phyloP scores from a whole-genome alignment of 2,888 invertebrate species.

The Dioctria rufipes region DNA sequence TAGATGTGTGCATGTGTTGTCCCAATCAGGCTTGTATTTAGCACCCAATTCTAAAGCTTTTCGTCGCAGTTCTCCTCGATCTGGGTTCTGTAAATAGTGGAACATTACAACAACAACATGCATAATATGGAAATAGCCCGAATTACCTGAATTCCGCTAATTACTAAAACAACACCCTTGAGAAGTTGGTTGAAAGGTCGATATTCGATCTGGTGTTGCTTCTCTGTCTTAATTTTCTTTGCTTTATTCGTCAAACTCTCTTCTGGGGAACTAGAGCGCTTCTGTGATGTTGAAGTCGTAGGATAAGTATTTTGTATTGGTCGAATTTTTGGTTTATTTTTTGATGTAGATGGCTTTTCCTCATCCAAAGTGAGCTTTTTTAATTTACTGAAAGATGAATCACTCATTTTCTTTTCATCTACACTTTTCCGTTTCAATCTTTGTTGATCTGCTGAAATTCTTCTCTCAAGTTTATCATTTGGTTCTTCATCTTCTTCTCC shows the following conservation, averaged over 20 bases:
- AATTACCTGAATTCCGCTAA: conserved; percentile 81
- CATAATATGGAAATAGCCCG: not conserved
- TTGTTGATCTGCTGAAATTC: conserved; percentile 64
- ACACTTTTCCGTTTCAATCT: conserved; percentile 62
- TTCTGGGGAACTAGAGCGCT: not conserved
- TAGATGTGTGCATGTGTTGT: conserved; percentile 83
- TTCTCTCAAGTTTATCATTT: conserved; percentile 72
- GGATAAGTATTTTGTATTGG: conserved; percentile 18
- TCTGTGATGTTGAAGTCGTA: not conserved
- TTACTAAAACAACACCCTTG: conserved; percentile 80
- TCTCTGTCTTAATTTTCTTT: conserved; percentile 64
- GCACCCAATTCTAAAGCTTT: conserved; percentile 86
- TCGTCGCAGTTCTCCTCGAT: conserved; percentile 78
- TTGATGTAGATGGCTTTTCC: not conserved
- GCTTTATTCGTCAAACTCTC: conserved; percentile 29
- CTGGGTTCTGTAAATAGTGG: conserved; percentile 77
- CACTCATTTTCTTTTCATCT: not conserved
- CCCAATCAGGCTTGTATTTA: conserved; percentile 84
- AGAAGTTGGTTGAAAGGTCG: conserved; percentile 77
- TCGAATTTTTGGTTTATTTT: not conserved
- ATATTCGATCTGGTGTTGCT: conserved; percentile 60
- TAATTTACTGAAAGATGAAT: not conserved
- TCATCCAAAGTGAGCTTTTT: not conserved
- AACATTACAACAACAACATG: conserved; percentile 1
- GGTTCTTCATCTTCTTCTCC: conserved; percentile 71